Evolutionary conservation across 2,888 invertebrate species (phyloP).

Genomic region (Andrena dorsata): DNA sequence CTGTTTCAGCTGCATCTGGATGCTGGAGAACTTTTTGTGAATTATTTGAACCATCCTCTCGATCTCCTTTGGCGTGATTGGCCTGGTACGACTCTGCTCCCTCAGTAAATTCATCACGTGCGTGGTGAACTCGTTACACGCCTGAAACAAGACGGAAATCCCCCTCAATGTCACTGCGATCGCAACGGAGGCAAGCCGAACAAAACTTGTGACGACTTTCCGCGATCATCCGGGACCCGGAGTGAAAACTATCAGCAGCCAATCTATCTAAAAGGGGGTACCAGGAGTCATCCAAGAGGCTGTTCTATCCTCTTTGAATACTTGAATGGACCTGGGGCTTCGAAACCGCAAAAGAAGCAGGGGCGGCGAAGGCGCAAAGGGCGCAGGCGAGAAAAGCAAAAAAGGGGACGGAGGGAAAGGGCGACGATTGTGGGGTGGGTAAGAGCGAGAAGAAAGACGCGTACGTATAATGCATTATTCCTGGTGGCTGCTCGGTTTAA

Average conservation of each 20-base stretch:
- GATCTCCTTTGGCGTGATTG: slow-evolving; percentile 99
- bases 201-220: neutral
- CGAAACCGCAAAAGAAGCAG: slow-evolving; percentile 28
- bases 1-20: slow-evolving; percentile 99
- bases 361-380: slow-evolving; percentile 24
- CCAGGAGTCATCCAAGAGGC: neutral
- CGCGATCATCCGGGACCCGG: neutral
- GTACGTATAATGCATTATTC: slow-evolving; percentile 82
- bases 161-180: neutral
- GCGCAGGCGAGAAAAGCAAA: slow-evolving; percentile 11
- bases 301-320: neutral
- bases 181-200: too few species aligned
- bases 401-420: slow-evolving; percentile 15
- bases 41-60: slow-evolving; percentile 99
- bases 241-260: neutral
- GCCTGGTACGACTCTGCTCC: slow-evolving; percentile 98
- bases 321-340: slow-evolving; percentile 6
- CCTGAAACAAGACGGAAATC: slow-evolving; percentile 85
- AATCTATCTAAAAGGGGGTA: neutral
- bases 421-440: slow-evolving; percentile 14
- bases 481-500: slow-evolving; percentile 79
- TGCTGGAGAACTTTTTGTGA: slow-evolving; percentile 98
- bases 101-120: slow-evolving; percentile 99
- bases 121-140: slow-evolving; percentile 99
- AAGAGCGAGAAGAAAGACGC: slow-evolving; percentile 66